Evolutionary conservation across 2,797 vertebrate genomes (phyloP).

Genomic region (Scolopax rusticola): DNA sequence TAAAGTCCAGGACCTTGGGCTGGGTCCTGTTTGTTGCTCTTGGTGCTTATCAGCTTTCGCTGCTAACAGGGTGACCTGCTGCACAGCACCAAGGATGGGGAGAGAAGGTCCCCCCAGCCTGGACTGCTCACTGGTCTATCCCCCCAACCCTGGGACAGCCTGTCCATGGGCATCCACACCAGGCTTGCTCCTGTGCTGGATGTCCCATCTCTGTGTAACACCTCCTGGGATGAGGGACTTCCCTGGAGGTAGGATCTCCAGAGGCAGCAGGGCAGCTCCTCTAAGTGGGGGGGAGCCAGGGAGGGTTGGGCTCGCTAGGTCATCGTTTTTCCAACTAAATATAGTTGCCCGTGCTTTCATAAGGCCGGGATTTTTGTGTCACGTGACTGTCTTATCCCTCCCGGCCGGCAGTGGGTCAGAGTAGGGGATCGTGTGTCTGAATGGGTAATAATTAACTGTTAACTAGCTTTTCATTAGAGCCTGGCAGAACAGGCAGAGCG

Average conservation of each 20-base stretch:
- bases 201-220: accelerated
- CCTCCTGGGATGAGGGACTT: background rate
- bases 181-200: accelerated
- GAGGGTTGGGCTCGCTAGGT: constrained; percentile 27
- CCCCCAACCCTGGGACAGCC: accelerated
- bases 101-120: background rate
- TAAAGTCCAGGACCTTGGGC: constrained; percentile 33
- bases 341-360: constrained; percentile 63
- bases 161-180: accelerated
- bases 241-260: background rate
- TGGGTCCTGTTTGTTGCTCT: constrained; percentile 10
- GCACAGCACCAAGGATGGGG: background rate
- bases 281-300: background rate
- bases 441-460: constrained; percentile 73
- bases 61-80: background rate
- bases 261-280: background rate
- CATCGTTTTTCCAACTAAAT: constrained; percentile 72
- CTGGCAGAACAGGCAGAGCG: background rate
- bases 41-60: constrained; percentile 14
- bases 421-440: constrained; percentile 58
- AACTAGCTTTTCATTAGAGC: constrained; percentile 67
- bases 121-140: accelerated
- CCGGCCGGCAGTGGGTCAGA: background rate
- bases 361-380: constrained; percentile 61
- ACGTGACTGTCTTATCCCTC: constrained; percentile 64